Evolutionary conservation across 2,888 invertebrate genomes (phyloP), one percentile per base, ranked within the genome.

Genomic region (Aplocera efformata): DNA sequence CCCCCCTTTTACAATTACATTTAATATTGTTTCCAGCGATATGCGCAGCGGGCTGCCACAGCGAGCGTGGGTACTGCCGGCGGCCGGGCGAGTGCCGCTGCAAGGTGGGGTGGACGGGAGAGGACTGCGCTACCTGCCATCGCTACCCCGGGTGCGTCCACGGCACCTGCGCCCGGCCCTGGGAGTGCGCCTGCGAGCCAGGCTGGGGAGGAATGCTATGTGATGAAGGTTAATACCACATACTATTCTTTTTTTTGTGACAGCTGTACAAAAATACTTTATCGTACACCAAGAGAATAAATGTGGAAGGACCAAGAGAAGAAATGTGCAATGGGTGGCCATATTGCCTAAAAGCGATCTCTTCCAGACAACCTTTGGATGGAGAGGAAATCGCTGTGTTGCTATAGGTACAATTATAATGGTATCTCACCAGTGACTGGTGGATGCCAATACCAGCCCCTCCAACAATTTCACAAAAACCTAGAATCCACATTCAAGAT

Each of bases 201-300:
- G 97, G 97, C 33, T 96, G 95, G 95, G 95, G 96, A 31, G 97
- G 97, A 53, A 94, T 96, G 90, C 91, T 96, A 9, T 98, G 98
- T 73, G 94, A 97, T 73, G 94, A 96, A 92, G 93, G 96, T 96
- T 17, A 72, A 73, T 72, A n/a, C n/a, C n/a, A n/a, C n/a, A n/a
- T n/a, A n/a, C n/a, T n/a, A n/a, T n/a, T n/a, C n/a, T n/a, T n/a
- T n/a, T n/a, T n/a, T n/a, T n/a, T n/a, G n/a, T n/a, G n/a, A n/a
- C n/a, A n/a, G n/a, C n/a, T n/a, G n/a, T 31, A 58, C 3, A n/a
- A 7, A 7, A 17, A 23, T 22, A 5, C 6, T 23, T 24, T 3
- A 31, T 27, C 10, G 24, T 11, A 22, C 20, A 5, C 4, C 6
- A 5, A 6, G 20, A 20, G 1, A 25, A 27, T 6, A n/a, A n/a